Evolutionary conservation across 2,797 vertebrate genomes (phyloP).

Genomic region (Coreius guichenoti): DNA sequence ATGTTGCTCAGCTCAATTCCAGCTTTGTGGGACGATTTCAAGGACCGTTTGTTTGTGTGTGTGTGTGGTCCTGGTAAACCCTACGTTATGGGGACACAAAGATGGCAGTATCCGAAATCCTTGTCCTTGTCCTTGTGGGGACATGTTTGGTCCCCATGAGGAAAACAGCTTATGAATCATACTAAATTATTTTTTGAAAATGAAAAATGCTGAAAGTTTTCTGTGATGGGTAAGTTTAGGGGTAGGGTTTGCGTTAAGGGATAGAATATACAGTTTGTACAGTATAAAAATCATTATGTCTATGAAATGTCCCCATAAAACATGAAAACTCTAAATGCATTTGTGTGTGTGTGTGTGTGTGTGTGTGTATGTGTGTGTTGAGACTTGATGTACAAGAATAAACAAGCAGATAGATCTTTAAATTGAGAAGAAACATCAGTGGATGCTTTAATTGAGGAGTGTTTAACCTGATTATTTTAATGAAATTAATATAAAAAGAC

Average conservation of each 20-base stretch:
- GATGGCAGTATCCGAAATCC: too few species aligned
- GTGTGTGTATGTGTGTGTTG: neutral
- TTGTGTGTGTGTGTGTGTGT: neutral
- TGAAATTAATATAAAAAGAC: neutral
- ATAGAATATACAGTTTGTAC: too few species aligned
- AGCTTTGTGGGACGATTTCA: conserved; percentile 7
- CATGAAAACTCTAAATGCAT: neutral
- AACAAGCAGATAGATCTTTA: conserved; percentile 13
- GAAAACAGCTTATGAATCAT: neutral
- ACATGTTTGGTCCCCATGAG: neutral
- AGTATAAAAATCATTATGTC: too few species aligned
- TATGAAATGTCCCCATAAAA: too few species aligned
- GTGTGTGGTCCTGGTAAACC: neutral
- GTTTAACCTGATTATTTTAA: neutral
- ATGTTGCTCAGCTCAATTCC: neutral
- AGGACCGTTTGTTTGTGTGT: neutral
- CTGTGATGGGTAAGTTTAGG: too few species aligned
- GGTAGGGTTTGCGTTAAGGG: too few species aligned
- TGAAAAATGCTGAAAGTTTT: neutral
- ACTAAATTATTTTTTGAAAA: neutral
- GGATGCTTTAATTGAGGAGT: neutral
- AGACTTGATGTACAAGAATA: neutral
- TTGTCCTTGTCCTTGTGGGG: too few species aligned
- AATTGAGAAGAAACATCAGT: conserved; percentile 22
- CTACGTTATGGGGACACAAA: too few species aligned